phyloP scores from a whole-genome alignment of 1,140 invertebrate genomes.

The Tetramorium simillimum region DNA sequence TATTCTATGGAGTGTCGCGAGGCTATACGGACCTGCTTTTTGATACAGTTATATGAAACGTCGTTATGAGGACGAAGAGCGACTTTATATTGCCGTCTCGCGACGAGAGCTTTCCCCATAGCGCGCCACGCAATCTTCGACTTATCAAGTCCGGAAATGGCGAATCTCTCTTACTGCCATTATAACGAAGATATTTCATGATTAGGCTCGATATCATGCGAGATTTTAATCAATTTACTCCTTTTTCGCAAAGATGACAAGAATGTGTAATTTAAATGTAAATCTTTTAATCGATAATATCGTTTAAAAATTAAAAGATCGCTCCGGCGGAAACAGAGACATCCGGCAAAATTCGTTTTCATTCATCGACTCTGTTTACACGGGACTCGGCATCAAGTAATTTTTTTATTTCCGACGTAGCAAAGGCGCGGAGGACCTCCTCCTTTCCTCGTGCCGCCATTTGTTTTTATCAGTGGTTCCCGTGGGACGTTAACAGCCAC shows the following conservation, averaged over 20 bases:
- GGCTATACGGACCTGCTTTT: slow-evolving; percentile 63
- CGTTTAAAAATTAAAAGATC: slow-evolving; percentile 6
- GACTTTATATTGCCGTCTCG: slow-evolving; percentile 74
- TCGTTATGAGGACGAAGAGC: slow-evolving; percentile 74
- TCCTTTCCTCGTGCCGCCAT: slow-evolving; percentile 78
- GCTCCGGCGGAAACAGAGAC: background rate
- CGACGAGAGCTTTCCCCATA: slow-evolving; percentile 57
- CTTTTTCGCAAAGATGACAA: background rate
- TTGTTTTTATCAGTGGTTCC: slow-evolving; percentile 84
- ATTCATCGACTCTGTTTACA: slow-evolving; percentile 84
- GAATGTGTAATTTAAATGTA: background rate
- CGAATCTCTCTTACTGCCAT: background rate
- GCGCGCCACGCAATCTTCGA: slow-evolving; percentile 75
- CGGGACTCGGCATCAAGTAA: slow-evolving; percentile 79
- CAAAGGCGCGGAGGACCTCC: slow-evolving; percentile 62
- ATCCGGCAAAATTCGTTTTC: slow-evolving; percentile 63
- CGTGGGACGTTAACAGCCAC: slow-evolving; percentile 75
- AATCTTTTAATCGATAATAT: background rate
- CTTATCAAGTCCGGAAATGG: slow-evolving; percentile 75
- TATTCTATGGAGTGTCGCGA: slow-evolving; percentile 83
- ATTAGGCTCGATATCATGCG: background rate
- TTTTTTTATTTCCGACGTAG: slow-evolving; percentile 82
- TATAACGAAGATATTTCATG: background rate
- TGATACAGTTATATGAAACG: slow-evolving; percentile 79
- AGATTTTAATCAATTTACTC: background rate